phyloP scores from a whole-genome alignment of 2,113 vertebrate species.

The Strix aluco region DNA sequence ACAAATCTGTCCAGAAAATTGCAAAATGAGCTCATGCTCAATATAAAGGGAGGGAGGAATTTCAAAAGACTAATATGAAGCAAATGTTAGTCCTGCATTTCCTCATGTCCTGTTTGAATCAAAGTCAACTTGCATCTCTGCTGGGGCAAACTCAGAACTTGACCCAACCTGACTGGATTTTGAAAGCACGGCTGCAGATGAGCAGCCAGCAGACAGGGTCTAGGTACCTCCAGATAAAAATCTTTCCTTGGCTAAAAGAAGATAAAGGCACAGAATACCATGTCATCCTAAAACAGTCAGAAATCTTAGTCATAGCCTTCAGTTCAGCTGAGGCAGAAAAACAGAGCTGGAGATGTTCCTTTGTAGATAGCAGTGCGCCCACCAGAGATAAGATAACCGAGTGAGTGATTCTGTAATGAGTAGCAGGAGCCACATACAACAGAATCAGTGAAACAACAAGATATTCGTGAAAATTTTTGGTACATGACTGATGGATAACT shows the following conservation, averaged over 20 bases:
- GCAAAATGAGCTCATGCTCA: constrained; percentile 19
- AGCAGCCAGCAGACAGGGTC: background rate
- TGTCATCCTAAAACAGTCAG: background rate
- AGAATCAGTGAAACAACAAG: background rate
- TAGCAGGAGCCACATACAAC: background rate
- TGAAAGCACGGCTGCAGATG: background rate
- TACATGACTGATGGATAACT: background rate
- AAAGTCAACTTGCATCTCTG: background rate
- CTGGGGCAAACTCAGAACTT: background rate
- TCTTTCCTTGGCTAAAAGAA: background rate
- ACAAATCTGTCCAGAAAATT: constrained; percentile 25
- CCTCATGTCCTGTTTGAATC: background rate
- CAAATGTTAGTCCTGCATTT: background rate
- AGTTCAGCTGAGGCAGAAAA: background rate
- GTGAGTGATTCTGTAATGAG: background rate
- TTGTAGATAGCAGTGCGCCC: background rate
- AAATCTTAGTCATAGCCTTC: background rate
- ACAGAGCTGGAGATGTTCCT: background rate
- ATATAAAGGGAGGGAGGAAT: background rate
- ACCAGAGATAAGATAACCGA: background rate
- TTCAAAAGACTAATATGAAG: background rate
- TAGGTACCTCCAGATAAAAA: background rate
- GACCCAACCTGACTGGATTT: background rate
- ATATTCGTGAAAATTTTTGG: background rate
- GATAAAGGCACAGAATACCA: background rate